Base-by-base conservation (phyloP, 2,797 vertebrate genomes). In the Erithacus rubecula region DNA sequence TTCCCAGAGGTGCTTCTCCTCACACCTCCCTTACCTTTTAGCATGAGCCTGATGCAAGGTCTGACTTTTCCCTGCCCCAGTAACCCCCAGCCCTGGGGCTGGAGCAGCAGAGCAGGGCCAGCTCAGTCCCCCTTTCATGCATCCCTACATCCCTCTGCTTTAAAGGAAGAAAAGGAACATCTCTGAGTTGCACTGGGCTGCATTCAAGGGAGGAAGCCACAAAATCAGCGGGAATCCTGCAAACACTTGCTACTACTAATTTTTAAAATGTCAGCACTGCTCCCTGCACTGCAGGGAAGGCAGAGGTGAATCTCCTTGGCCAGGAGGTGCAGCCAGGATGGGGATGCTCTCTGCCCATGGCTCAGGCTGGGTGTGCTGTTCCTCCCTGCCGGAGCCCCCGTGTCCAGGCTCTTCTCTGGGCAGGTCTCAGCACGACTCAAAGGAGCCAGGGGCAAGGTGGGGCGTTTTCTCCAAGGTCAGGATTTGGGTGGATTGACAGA, bases 391-490 rank as follows among this genome's bases (percentile, higher is more conserved):
- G 26, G 27, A 90, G 69, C 76, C 75, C 79, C 76, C 44, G 6
- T 21, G 44, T 6, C 20, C 20, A 11, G 44, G 44, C 44, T 22
- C 52, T 85, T 72, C 78, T 84, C 78, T 36, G 0, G 14, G 91
- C 84, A 80, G 84, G 84, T 92, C 56, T 77, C 1, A 0, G 60
- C 60, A 18, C 16, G 91, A 80, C 75, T 92, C 37, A 21, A 44
- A 0, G 0, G 39, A 74, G 89, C 68, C 74, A 27, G 58, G 89
- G 89, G 90, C 44, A 14, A 96, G 84, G 87, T 93, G 74, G 64
- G 64, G 84, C 93, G 89, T 76, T 89, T 69, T 52, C 75, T 91
- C 91, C 91, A 86, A 96, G 91, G 64, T 92, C 86, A 83, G 95
- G 88, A 90, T 87, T 93, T 90, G 84, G 81, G 47, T 90, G 80